A percentile compares a stretch with the other conserved stretches of the same genome.
Evolutionary conservation across 2,113 vertebrate species (phyloP).

Genomic region (Plotosus lineatus): DNA sequence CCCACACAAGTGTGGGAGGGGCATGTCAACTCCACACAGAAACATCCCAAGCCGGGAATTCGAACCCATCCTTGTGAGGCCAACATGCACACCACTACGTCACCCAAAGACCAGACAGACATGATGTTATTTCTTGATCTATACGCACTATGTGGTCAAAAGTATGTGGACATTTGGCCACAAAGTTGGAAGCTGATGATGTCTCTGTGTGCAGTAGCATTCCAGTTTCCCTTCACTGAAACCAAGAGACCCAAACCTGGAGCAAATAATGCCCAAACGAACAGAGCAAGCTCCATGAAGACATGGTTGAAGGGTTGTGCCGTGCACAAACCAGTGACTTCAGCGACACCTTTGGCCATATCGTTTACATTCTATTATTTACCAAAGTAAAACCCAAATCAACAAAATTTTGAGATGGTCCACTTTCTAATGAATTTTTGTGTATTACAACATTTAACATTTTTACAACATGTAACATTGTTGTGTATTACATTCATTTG

Average conservation of each 20-base stretch:
- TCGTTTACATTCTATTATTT: neutral
- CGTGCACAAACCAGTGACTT: neutral
- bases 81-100: no score
- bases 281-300: neutral
- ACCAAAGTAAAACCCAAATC: neutral
- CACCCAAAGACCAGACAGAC: no score
- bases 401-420: neutral
- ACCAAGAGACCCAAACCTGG: neutral
- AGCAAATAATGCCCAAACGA: no score
- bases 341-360: neutral
- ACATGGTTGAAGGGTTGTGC: neutral
- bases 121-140: neutral
- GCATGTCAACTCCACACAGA: no score
- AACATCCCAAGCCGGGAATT: no score
- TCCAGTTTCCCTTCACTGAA: neutral
- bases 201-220: neutral
- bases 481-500: neutral
- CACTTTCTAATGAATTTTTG: neutral
- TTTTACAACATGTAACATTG: no score
- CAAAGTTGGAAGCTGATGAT: neutral
- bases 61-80: no score
- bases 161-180: neutral
- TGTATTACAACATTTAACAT: no score
- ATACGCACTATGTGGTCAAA: neutral
- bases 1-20: no score